Base-by-base conservation (phyloP, 2,797 vertebrate species). In the Apogon talboti region DNA sequence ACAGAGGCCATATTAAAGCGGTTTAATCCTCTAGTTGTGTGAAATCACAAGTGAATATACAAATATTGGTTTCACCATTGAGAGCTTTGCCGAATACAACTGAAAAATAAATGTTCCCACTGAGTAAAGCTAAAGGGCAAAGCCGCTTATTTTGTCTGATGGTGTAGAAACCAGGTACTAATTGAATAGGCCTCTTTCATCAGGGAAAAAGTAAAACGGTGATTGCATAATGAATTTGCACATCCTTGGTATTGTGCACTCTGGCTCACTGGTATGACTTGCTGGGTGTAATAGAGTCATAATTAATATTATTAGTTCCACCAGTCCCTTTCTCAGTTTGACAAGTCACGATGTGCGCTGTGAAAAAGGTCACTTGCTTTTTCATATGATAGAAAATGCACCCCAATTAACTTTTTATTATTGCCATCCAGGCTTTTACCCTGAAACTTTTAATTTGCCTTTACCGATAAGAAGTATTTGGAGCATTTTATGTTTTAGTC, bases 281-380 rank as follows among this genome's bases (percentile, higher is more conserved):
- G 44, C 15, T 46, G 33, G 19, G 21, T 50, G 28, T 53, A 53
- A 70, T 69, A 24, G 48, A 11, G 37, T 42, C 4, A 4, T 76
- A 37, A 60, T 55, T 40, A 40, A 41, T 58, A 41, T 48, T 53
- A 48, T 71, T 73, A 65, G 61, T 63, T 70, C 38, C 33, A 61
- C 15, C 19, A 62, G 28, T 63, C 14, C 18, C 53, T 56, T 59
- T 60, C 61, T 38, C 68, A 33, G 51, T 54, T 0, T 52, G 37
- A 30, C 11, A 21, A 45, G 53, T 61, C 19, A 24, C 53, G 64
- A 47, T n/a, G 14, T 47, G 50, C 28, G 30, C 30, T 40, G 11
- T 35, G 53, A 21, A 48, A 21, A 78, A 78, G 64, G 60, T 69
- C 47, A 72, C 6, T 18, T 66, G 8, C 48, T 47, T 48, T 67